These are phyloP conservation scores for Meriones unguiculatus DNA, from an alignment of 2,113 vertebrate genomes.

Conservation along the genomic window DNA sequence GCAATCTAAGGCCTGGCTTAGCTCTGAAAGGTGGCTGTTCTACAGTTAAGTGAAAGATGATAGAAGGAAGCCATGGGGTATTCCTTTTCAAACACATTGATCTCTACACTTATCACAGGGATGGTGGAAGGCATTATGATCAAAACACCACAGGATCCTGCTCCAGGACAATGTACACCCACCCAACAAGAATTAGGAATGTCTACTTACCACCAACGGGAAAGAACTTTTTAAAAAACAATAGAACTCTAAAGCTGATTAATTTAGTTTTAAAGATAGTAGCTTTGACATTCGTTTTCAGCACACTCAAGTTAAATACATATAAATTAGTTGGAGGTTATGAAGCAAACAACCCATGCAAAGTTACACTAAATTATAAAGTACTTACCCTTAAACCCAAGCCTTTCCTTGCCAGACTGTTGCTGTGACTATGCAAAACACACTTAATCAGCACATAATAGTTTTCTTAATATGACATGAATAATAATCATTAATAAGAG, in stretches of 20 bases:
- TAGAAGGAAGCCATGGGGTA: conserved; percentile 72
- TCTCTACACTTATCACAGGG: conserved; percentile 48
- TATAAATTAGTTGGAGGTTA: neutral
- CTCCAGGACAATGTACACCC: neutral
- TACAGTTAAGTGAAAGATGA: conserved; percentile 63
- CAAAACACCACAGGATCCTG: conserved; percentile 22
- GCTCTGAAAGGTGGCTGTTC: conserved; percentile 58
- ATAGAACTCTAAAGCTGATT: conserved; percentile 40
- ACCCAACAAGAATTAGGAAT: conserved; percentile 35
- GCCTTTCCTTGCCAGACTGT: neutral
- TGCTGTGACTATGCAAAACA: conserved; percentile 51
- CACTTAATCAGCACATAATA: conserved; percentile 39
- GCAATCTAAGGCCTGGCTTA: conserved; percentile 66
- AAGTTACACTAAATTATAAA: conserved; percentile 63
- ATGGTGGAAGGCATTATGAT: neutral
- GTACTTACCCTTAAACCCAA: conserved; percentile 49
- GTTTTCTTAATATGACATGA: conserved; percentile 53
- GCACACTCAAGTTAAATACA: neutral
- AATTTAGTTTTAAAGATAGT: conserved; percentile 73
- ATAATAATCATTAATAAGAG: conserved; percentile 63
- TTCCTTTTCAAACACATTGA: conserved; percentile 72
- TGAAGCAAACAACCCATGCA: conserved; percentile 41
- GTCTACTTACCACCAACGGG: neutral
- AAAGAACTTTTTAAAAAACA: conserved; percentile 68
- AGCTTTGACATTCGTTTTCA: conserved; percentile 28